Conservation (phyloP, 2,797 vertebrate species). For the Rallus crepitans region DNA sequence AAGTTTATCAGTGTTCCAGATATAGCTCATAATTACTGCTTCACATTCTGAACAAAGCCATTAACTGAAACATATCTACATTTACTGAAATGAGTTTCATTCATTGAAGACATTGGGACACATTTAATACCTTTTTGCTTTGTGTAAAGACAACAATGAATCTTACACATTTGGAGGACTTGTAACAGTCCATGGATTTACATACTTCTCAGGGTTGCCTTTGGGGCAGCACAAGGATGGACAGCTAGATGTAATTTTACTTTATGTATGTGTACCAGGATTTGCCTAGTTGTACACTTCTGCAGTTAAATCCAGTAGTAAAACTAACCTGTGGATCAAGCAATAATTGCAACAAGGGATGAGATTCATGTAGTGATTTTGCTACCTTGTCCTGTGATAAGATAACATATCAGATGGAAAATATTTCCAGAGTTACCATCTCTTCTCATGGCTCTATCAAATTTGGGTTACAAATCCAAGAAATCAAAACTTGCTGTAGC, state of each 20-base stretch:
- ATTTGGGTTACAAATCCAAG: neutral
- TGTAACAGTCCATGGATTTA: neutral
- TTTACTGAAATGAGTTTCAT: constrained; percentile 11
- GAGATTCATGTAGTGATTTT: neutral
- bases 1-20: neutral
- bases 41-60: neutral
- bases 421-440: neutral
- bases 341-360: neutral
- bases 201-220: neutral
- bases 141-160: neutral
- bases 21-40: neutral
- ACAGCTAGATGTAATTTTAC: neutral
- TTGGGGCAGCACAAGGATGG: neutral
- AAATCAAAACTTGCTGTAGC: neutral
- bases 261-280: neutral
- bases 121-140: constrained; percentile 16
- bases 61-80: neutral
- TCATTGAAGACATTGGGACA: neutral
- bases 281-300: neutral
- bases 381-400: neutral
- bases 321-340: neutral
- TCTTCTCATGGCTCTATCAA: neutral
- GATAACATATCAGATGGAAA: neutral
- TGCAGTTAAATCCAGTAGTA: neutral
- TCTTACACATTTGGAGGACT: neutral